Evolutionary conservation across 2,113 vertebrate genomes (phyloP), one percentile per base, ranked within the genome.

Genomic region (Dromaius novaehollandiae): DNA sequence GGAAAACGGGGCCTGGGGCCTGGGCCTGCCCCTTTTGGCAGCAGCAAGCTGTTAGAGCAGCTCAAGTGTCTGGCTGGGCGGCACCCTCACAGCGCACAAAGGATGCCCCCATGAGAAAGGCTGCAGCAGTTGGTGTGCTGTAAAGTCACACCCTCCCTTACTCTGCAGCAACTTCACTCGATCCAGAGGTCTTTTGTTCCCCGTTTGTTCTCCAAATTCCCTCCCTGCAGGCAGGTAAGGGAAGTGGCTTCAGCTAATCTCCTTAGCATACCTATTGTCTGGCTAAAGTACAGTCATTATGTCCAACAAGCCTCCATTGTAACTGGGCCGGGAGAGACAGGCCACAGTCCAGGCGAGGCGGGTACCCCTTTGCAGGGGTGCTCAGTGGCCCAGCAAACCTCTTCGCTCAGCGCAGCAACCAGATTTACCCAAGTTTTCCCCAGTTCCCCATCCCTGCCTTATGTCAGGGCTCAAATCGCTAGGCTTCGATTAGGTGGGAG

Each of bases 161-260:
- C 55, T 92, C 58, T 22, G 77, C 81, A 51, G 81, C 16, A 87
- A 87, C 81, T 95, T 93, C 83, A 75, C 89, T 91, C 32, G 24
- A 95, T 70, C 65, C 38, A 4, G 17, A 79, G 51, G 69, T 61
- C 84, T 93, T 91, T 89, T 92, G 79, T 90, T 61, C 64, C 18
- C 22, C 65, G 44, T 82, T 96, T 95, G 80, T 58, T 94, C 84
- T 87, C 84, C 93, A 79, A 68, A 94, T 71, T 87, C 93, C 74
- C 87, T 95, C 81, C 74, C 81, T 68, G 56, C 69, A 71, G 89
- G 84, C 73, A 97, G 95, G 90, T 95, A 92, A 92, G 83, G 68
- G 79, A 90, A 90, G 86, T 26, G 88, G 90, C 71, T 86, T 80
- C 86, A 83, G 75, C 58, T 94, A 92, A 96, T 95, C 80, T 77